Evolutionary conservation across 2,113 vertebrate species (phyloP).

Genomic region (Dipodomys stephensi): DNA sequence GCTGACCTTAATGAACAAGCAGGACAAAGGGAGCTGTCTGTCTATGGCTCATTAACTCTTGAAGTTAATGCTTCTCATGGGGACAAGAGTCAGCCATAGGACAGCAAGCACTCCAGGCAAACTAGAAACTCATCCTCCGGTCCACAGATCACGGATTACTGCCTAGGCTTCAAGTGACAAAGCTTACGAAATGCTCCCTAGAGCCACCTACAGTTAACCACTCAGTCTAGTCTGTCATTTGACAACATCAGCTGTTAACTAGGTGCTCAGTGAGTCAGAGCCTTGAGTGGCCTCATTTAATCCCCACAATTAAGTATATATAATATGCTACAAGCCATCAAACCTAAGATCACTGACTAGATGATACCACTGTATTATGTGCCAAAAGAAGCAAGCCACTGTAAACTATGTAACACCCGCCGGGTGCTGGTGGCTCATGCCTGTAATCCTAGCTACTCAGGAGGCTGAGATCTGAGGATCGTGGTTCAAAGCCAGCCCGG

Average conservation of each 20-base stretch:
- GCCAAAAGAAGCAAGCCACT: neutral
- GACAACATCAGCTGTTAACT: neutral
- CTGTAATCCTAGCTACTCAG: no score
- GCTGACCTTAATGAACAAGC: constrained; percentile 65
- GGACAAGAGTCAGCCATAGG: constrained; percentile 65
- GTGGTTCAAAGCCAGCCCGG: no score
- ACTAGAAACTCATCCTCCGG: neutral
- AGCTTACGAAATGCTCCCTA: neutral
- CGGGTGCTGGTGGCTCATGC: no score
- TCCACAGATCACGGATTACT: neutral
- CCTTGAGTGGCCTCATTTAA: constrained; percentile 6
- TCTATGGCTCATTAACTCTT: constrained; percentile 60
- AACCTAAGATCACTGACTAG: neutral
- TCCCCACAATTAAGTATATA: neutral
- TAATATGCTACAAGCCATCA: neutral
- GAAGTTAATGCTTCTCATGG: constrained; percentile 62
- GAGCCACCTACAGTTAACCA: neutral
- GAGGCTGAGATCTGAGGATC: no score
- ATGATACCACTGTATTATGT: neutral
- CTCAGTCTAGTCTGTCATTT: neutral
- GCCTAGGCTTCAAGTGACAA: neutral
- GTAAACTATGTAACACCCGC: neutral
- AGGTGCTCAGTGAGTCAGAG: neutral
- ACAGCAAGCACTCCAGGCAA: constrained; percentile 51
- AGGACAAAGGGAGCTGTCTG: constrained; percentile 61